phyloP scores from a whole-genome alignment of 2,888 invertebrate species.

The Caenorhabditis sp. region DNA sequence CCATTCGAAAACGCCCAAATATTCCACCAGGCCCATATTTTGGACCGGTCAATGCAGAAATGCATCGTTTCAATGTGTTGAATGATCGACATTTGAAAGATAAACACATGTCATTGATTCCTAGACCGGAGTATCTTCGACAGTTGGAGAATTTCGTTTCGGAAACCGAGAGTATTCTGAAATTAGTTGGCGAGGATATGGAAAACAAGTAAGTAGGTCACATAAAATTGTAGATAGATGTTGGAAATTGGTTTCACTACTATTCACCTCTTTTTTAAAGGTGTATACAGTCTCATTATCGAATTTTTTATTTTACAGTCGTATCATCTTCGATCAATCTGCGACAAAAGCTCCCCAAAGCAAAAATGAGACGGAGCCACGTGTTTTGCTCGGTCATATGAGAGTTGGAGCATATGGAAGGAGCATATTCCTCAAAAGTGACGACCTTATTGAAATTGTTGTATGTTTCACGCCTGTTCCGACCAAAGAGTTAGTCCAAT shows the following conservation, averaged over 20 bases:
- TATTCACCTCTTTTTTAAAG: no score
- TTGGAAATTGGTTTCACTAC: no score
- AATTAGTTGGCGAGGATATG: constrained; percentile 83
- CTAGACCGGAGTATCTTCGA: constrained; percentile 4
- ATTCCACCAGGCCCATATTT: no score
- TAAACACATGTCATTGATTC: constrained; percentile 10
- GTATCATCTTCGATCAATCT: background rate
- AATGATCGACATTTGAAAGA: constrained; percentile 91
- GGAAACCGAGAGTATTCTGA: constrained; percentile 90
- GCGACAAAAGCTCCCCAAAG: background rate
- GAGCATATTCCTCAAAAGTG: constrained; percentile 87
- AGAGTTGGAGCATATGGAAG: constrained; percentile 83
- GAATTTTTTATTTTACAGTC: background rate
- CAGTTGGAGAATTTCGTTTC: constrained; percentile 88
- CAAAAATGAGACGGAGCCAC: constrained; percentile 1
- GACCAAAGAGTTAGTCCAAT: constrained; percentile 83
- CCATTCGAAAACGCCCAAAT: no score
- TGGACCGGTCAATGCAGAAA: constrained; percentile 4
- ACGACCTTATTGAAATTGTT: constrained; percentile 81
- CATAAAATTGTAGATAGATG: background rate
- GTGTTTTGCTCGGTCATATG: constrained; percentile 73
- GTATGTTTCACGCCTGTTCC: constrained; percentile 94
- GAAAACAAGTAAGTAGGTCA: background rate
- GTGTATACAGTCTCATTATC: no score
- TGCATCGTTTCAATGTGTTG: constrained; percentile 85